Conservation (phyloP, 2,797 vertebrate species). For the Neosilurus mollespiculum region DNA sequence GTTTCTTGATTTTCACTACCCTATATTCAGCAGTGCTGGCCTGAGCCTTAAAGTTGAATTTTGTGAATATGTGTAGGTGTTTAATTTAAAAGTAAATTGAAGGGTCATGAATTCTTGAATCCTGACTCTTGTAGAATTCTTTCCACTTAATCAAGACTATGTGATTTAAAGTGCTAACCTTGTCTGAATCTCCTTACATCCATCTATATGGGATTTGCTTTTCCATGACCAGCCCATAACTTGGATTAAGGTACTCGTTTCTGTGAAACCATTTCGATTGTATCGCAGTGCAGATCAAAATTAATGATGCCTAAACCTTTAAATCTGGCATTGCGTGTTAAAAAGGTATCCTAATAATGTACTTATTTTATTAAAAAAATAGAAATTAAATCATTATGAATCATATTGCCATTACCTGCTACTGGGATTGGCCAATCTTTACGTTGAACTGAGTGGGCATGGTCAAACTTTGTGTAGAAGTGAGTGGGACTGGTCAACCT, state of each 20-base stretch:
- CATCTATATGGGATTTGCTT: neutral
- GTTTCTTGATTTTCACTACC: too few relatives aligned
- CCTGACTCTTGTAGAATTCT: neutral
- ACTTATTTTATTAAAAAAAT: neutral
- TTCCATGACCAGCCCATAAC: neutral
- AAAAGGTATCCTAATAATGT: neutral
- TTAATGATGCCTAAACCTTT: neutral
- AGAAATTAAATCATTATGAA: neutral
- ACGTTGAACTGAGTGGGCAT: too few relatives aligned
- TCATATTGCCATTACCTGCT: neutral
- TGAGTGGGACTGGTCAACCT: too few relatives aligned
- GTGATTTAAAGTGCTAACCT: neutral
- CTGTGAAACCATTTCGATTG: neutral
- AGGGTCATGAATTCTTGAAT: neutral
- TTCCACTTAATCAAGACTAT: neutral
- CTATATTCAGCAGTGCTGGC: neutral
- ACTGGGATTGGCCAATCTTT: neutral
- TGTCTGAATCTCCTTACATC: neutral
- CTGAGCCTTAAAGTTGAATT: neutral
- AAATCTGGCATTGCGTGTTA: neutral
- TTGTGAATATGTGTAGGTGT: neutral
- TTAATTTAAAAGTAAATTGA: neutral
- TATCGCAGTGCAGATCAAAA: neutral
- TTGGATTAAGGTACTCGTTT: neutral
- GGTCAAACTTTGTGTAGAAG: too few relatives aligned